Evolutionary conservation across 2,113 vertebrate genomes (phyloP), one percentile per base, ranked within the genome.

Genomic region (Struthidea cinerea): DNA sequence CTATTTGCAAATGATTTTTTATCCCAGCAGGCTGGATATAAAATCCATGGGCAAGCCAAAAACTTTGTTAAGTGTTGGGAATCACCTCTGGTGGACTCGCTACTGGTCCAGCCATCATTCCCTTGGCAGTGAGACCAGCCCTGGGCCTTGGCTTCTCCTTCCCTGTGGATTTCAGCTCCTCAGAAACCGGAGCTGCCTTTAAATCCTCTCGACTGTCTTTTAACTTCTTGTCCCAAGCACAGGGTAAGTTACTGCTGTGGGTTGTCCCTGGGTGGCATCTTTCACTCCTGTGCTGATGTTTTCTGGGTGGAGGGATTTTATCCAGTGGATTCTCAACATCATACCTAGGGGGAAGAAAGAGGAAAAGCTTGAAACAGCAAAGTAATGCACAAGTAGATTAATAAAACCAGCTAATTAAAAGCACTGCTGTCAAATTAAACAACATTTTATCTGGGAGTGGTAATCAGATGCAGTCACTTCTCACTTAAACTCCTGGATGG

Each of bases 41-140:
- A 76, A 93, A 91, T 50, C 69, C 59, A 30, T 3, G 55, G 50
- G 18, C 42, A 88, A 91, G 26, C 16, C 65, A 80, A 76, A 30
- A 22, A 70, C 47, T 94, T 67, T n/a, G 1, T 32, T 19, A 91
- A 93, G 11, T 23, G 63, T 4, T 92, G 57, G n/a, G 55, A 84
- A 76, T 53, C 94, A 98, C 98, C 98, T 99, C 98, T 32, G 97
- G 68, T 30, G 95, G 97, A 65, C 91, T 98, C 52, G 98, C 89
- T 7, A 96, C 83, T 14, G 99, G 99, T 65, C 98, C 99, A 10
- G 98, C 85, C 98, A 99, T 98, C 98, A 99, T 97, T 86, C 98
- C 99, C 85, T 97, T 98, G 90, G 97, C 97, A 2, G 98, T 93
- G 55, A 98, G 98, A 92, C 98, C 97, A 42, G 95, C 91, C 96